Percentiles rank a stretch among this genome's conserved stretches.
These are phyloP conservation scores for Propithecus coquereli DNA, from an alignment of 2,113 vertebrate species.

Conservation along the genomic window DNA sequence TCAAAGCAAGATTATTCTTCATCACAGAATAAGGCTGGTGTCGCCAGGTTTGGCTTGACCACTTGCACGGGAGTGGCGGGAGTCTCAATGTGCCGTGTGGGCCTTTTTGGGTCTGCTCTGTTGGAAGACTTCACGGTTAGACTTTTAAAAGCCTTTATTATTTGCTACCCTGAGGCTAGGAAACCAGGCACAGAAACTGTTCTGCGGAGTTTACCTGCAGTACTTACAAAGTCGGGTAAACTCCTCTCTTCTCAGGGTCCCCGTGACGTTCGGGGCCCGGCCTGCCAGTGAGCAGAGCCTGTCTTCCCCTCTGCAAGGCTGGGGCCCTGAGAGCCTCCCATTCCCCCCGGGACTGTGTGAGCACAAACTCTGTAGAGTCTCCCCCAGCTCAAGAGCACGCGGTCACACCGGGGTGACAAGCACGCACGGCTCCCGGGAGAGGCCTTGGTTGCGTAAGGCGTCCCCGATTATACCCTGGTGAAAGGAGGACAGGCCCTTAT, in stretches of 20 bases:
- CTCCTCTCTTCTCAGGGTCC: not conserved
- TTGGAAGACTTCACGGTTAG: not conserved
- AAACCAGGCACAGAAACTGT: not conserved
- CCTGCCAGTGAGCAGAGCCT: not conserved
- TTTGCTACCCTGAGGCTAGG: not conserved
- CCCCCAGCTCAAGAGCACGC: accelerated
- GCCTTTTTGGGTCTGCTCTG: too few species aligned
- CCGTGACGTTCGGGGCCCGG: too few species aligned
- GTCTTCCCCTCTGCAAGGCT: too few species aligned
- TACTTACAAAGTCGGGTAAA: not conserved
- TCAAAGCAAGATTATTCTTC: not conserved
- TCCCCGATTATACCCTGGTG: not conserved
- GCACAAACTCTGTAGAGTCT: not conserved
- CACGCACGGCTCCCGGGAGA: accelerated
- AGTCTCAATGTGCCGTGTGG: accelerated
- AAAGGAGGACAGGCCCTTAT: not conserved
- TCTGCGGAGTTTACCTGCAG: not conserved
- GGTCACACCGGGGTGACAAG: not conserved
- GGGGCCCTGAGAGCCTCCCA: not conserved
- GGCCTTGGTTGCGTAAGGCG: not conserved
- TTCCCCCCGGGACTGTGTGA: not conserved
- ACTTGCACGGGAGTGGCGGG: accelerated
- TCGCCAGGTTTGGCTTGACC: accelerated
- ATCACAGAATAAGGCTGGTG: not conserved
- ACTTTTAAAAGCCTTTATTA: not conserved